Base-by-base conservation (phyloP, 1,140 invertebrate genomes). In the Sycophila sp. region DNA sequence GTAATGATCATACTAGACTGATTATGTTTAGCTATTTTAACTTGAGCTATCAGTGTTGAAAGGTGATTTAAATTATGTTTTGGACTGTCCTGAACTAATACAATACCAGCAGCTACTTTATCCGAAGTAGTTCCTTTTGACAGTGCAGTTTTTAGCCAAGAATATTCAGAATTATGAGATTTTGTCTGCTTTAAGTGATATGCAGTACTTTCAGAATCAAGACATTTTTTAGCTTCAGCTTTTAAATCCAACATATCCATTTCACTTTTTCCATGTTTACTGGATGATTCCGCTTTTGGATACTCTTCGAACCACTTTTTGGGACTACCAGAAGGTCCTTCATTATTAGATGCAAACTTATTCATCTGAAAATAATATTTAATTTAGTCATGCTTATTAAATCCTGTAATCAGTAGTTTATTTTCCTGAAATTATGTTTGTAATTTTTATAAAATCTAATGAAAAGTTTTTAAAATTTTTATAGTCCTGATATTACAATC, bases 81-180 rank as follows among this genome's bases (percentile, higher is more conserved):
- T 2, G 95, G 93, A 76, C 92, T 93, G 76, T 97, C 92, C 88
- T 97, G 93, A 65, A 97, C 91, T 17, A 93, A 81, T 8, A 98
- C 84, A 26, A 93, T 92, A 51, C 91, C 90, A 2, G 96, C 96
- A 30, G 96, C 95, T 49, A 97, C 89, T 87, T 93, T 95, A 85
- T 98, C 96, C 1, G 89, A 89, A 1, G 91, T 88, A 7, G 95
- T 96, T 51, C 96, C 96, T 74, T 91, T 92, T 24, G 89, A 86
- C 51, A 96, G 84, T 6, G 96, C 90, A 17, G 92, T 95, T 74
- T 91, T 90, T 67, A 96, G 90, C 95, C 95, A 98, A 30, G 85
- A 84, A 38, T 82, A 81, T 40, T 88, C 86, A 2, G 83, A 83
- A 30, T 84, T 75, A 10, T 67, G 49, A 8, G 72, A 75, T 42